Evolutionary conservation across 35 echinoderm and acorn worm species (phyloP).

Genomic region (Ptychodera flava): DNA sequence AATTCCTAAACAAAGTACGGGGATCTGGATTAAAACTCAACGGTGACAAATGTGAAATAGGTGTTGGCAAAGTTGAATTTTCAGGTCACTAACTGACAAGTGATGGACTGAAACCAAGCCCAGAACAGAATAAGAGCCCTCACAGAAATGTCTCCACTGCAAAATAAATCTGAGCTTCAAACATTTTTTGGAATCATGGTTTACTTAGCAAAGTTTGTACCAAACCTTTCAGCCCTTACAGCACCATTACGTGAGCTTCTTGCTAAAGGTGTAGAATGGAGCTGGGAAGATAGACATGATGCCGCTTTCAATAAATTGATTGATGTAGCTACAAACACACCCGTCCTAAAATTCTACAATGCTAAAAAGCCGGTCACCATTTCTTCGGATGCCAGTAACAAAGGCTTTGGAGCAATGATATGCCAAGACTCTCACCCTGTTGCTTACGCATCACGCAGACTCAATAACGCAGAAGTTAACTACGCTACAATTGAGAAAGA

Average conservation of each 20-base stretch:
- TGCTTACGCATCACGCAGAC: constrained; percentile 31
- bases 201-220: constrained; percentile 49
- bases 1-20: neutral
- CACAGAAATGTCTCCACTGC: constrained; percentile 31
- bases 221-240: constrained; percentile 40
- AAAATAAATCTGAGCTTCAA: constrained; percentile 8
- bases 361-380: constrained; percentile 6
- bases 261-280: constrained; percentile 23
- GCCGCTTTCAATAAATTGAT: neutral
- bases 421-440: constrained; percentile 29
- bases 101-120: neutral
- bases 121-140: neutral
- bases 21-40: neutral
- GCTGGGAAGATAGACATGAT: neutral
- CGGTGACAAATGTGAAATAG: neutral
- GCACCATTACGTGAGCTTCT: constrained; percentile 45
- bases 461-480: constrained; percentile 18
- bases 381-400: constrained; percentile 30
- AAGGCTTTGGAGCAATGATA: constrained; percentile 32
- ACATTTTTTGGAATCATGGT: constrained; percentile 51
- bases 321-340: constrained; percentile 1
- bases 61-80: neutral
- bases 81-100: constrained; percentile 8
- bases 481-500: constrained; percentile 46
- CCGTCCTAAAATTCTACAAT: constrained; percentile 35